Evolutionary conservation across 2,113 vertebrate genomes (phyloP).

Genomic region (Catharus minimus): DNA sequence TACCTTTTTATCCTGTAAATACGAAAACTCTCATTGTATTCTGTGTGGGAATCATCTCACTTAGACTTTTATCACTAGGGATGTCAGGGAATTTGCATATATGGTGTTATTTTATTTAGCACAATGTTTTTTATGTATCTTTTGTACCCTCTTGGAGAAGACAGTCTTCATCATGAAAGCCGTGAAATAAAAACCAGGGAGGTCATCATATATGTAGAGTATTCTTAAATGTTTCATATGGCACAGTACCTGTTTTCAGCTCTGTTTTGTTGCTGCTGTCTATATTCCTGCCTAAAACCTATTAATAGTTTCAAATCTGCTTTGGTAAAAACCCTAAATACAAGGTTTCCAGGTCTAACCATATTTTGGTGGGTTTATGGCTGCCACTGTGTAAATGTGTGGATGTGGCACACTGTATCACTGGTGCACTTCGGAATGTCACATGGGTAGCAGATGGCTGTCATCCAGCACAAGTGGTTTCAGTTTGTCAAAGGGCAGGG

Average conservation of each 20-base stretch:
- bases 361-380: background rate
- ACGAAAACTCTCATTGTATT: rapidly evolving
- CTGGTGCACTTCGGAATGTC: background rate
- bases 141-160: background rate
- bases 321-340: background rate
- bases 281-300: background rate
- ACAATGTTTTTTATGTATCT: background rate
- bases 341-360: background rate
- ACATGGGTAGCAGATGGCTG: background rate
- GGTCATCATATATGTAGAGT: background rate
- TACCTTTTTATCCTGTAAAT: background rate
- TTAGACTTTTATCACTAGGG: background rate
- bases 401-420: background rate
- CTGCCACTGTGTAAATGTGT: background rate
- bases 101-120: background rate
- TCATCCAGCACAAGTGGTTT: background rate
- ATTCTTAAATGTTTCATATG: background rate
- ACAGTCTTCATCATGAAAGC: background rate
- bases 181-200: background rate
- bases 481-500: background rate
- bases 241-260: background rate
- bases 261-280: background rate
- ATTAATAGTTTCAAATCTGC: background rate
- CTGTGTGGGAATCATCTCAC: background rate
- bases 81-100: background rate